Evolutionary conservation across 35 echinoderm and acorn worm species (phyloP).

Genomic region (Stichopus chloronotus): DNA sequence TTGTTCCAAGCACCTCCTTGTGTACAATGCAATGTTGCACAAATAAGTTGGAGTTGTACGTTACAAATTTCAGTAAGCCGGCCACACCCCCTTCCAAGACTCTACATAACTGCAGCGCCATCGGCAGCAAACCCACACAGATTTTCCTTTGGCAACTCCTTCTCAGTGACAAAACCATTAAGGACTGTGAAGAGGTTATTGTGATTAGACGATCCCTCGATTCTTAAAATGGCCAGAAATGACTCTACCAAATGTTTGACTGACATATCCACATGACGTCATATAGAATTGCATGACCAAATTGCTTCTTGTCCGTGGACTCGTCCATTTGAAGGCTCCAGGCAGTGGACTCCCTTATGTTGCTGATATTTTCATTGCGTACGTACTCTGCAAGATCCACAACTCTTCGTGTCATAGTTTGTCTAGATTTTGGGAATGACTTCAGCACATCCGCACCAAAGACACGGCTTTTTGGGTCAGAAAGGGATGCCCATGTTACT

Average conservation of each 20-base stretch:
- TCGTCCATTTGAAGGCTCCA: neutral
- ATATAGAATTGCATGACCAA: neutral
- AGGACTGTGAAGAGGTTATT: constrained; percentile 6
- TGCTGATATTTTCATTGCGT: constrained; percentile 10
- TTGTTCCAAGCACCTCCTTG: neutral
- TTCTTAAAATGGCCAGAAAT: constrained; percentile 5
- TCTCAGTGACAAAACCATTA: neutral
- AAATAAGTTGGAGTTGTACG: neutral
- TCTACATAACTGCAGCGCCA: constrained; percentile 28
- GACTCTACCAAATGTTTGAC: constrained; percentile 9
- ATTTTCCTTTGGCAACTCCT: neutral
- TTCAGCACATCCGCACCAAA: constrained; percentile 9
- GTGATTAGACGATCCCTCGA: neutral
- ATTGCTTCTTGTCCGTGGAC: constrained; percentile 1
- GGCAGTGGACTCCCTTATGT: neutral
- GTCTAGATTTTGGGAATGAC: constrained; percentile 15
- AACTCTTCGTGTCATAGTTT: neutral
- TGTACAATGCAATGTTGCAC: constrained; percentile 12
- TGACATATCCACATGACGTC: constrained; percentile 5
- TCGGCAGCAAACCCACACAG: constrained; percentile 17
- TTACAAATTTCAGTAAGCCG: neutral
- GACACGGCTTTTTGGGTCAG: neutral
- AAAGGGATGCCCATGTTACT: constrained; percentile 3
- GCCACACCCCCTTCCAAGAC: neutral
- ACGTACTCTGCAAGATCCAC: constrained; percentile 2